phyloP scores from a whole-genome alignment of 2,888 invertebrate genomes.

The Yponomeuta cagnagella region DNA sequence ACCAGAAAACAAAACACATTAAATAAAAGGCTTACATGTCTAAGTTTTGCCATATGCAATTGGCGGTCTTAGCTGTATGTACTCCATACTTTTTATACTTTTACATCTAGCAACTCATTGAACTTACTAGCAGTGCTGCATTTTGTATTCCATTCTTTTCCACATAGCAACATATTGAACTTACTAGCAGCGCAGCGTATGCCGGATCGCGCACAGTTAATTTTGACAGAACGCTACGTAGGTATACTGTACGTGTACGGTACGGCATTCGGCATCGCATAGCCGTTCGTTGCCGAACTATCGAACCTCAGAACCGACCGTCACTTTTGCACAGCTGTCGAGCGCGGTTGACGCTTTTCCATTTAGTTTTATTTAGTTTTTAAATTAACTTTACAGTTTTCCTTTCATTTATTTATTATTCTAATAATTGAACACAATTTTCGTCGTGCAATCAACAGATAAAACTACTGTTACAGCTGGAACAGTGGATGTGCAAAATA shows the following conservation, averaged over 20 bases:
- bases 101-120: too few species aligned
- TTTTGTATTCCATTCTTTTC: too few species aligned
- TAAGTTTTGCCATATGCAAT: too few species aligned
- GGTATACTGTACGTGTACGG: too few species aligned
- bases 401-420: not conserved
- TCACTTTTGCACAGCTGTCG: slow-evolving; percentile 17
- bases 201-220: slow-evolving; percentile 56
- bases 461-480: slow-evolving; percentile 47
- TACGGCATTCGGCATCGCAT: not conserved
- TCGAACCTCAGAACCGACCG: too few species aligned
- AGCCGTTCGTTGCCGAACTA: not conserved
- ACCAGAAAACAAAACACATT: too few species aligned
- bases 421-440: slow-evolving; percentile 25
- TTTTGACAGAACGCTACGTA: slow-evolving; percentile 10
- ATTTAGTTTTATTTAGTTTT: not conserved
- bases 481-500: slow-evolving; percentile 61
- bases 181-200: slow-evolving; percentile 23
- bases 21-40: too few species aligned
- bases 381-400: slow-evolving; percentile 6
- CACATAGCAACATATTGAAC: not conserved
- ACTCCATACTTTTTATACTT: too few species aligned
- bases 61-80: too few species aligned
- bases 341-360: slow-evolving; percentile 17
- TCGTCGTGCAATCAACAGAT: slow-evolving; percentile 70
- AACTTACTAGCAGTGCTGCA: too few species aligned